phyloP scores from a whole-genome alignment of 2,888 invertebrate genomes.

The Sphaerophoria taeniata region DNA sequence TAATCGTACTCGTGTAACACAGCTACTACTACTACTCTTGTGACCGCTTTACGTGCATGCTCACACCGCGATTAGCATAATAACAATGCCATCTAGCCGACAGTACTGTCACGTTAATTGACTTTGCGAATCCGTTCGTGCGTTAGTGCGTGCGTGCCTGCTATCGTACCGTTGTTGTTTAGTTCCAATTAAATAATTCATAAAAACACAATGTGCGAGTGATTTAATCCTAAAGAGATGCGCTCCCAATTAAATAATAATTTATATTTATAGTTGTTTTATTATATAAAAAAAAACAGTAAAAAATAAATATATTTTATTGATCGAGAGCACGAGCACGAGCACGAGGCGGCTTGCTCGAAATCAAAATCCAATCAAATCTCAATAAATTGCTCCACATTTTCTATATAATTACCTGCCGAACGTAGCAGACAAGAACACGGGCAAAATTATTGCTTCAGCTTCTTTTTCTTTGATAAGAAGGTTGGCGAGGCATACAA shows the following conservation, averaged over 20 bases:
- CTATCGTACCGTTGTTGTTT: neutral
- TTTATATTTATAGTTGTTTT: neutral
- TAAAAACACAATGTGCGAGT: slow-evolving; percentile 7
- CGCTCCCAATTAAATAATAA: neutral
- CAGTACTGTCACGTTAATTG: slow-evolving; percentile 17
- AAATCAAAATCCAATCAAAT: slow-evolving; percentile 70
- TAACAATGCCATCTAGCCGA: neutral
- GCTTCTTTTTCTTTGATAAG: neutral
- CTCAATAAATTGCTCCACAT: slow-evolving; percentile 67
- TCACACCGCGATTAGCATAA: neutral
- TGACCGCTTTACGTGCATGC: neutral
- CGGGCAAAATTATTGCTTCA: slow-evolving; percentile 21
- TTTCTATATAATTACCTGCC: slow-evolving; percentile 42
- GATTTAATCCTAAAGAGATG: slow-evolving; percentile 26
- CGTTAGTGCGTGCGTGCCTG: neutral
- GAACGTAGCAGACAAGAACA: slow-evolving; percentile 2
- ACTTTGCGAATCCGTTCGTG: neutral
- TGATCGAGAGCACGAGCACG: neutral
- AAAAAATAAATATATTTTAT: slow-evolving; percentile 25
- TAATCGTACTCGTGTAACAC: too few species aligned
- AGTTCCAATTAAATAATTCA: slow-evolving; percentile 55
- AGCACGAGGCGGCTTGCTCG: slow-evolving; percentile 42
- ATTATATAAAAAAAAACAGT: slow-evolving; percentile 44
- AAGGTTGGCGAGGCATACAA: neutral
- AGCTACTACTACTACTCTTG: neutral